Evolutionary conservation across 2,888 invertebrate genomes (phyloP).

Genomic region (Fabriciana adippe): DNA sequence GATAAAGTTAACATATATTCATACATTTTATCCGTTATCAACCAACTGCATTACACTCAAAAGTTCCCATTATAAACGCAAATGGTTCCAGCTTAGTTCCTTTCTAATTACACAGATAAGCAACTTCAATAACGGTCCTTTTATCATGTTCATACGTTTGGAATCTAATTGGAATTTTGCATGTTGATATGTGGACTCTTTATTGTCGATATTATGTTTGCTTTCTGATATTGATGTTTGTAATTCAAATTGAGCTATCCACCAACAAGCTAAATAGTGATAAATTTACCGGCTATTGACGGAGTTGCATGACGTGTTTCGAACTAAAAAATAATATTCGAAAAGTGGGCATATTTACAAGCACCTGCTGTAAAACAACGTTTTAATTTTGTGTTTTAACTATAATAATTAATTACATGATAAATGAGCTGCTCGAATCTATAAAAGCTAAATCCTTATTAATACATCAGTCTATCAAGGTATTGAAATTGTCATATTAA

Average conservation of each 20-base stretch:
- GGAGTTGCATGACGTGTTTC: slow-evolving; percentile 43
- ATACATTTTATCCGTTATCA: slow-evolving; percentile 55
- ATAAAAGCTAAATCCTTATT: slow-evolving; percentile 63
- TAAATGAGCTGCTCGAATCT: slow-evolving; percentile 58
- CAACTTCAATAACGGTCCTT: slow-evolving; percentile 76
- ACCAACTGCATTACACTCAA: slow-evolving; percentile 66
- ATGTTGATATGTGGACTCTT: slow-evolving; percentile 79
- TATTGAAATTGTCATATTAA: slow-evolving; percentile 74
- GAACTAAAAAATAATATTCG: slow-evolving; percentile 26
- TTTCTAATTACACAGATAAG: slow-evolving; percentile 82
- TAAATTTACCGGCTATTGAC: slow-evolving; percentile 46
- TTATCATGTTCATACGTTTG: slow-evolving; percentile 79
- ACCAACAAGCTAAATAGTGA: slow-evolving; percentile 57
- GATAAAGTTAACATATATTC: slow-evolving; percentile 14
- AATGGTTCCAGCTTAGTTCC: slow-evolving; percentile 79
- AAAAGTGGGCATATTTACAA: slow-evolving; percentile 5
- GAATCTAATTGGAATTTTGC: slow-evolving; percentile 82
- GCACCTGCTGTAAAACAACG: slow-evolving; percentile 38
- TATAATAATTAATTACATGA: slow-evolving; percentile 54
- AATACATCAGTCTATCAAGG: slow-evolving; percentile 69
- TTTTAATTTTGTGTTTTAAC: slow-evolving; percentile 26
- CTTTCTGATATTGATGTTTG: slow-evolving; percentile 76
- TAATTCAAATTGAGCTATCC: slow-evolving; percentile 67
- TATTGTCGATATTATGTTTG: slow-evolving; percentile 80
- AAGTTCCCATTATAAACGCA: slow-evolving; percentile 75